These are phyloP conservation scores for Ptychadena robeensis DNA, from an alignment of 2,797 vertebrate genomes.

Conservation along the genomic window DNA sequence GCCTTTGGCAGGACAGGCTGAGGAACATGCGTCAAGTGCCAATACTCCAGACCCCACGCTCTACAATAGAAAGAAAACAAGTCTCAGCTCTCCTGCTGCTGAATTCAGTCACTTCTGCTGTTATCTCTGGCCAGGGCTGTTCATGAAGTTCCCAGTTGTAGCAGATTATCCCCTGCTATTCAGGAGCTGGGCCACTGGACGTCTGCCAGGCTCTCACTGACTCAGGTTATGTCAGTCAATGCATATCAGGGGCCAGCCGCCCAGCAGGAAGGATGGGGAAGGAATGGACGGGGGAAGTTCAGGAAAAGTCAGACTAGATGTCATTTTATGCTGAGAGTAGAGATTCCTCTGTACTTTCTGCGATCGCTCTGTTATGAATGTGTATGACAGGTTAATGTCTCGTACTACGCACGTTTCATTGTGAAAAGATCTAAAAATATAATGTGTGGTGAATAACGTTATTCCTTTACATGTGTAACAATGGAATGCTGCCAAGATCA, in stretches of 20 bases:
- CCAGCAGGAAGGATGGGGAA: slow-evolving; percentile 43
- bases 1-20: slow-evolving; percentile 12
- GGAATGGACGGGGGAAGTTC: slow-evolving; percentile 24
- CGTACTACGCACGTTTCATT: neutral
- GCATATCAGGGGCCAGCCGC: slow-evolving; percentile 32
- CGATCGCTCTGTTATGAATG: neutral
- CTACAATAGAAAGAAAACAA: slow-evolving; percentile 35
- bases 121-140: slow-evolving; percentile 40
- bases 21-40: slow-evolving; percentile 9
- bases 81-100: slow-evolving; percentile 19
- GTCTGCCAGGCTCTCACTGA: slow-evolving; percentile 37
- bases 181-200: slow-evolving; percentile 22
- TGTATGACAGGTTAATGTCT: neutral
- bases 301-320: slow-evolving; percentile 22
- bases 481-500: neutral
- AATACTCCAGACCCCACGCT: slow-evolving; percentile 1
- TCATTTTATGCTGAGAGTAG: slow-evolving; percentile 20
- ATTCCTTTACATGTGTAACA: neutral
- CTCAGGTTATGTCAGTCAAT: slow-evolving; percentile 48
- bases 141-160: slow-evolving; percentile 23
- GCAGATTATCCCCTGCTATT: slow-evolving; percentile 38
- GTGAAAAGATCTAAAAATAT: slow-evolving; percentile 23
- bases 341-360: neutral
- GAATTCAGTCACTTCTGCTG: slow-evolving; percentile 17
- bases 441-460: neutral